These are phyloP conservation scores for Anaspis maculata DNA, from an alignment of 2,888 invertebrate genomes.

Conservation along the genomic window DNA sequence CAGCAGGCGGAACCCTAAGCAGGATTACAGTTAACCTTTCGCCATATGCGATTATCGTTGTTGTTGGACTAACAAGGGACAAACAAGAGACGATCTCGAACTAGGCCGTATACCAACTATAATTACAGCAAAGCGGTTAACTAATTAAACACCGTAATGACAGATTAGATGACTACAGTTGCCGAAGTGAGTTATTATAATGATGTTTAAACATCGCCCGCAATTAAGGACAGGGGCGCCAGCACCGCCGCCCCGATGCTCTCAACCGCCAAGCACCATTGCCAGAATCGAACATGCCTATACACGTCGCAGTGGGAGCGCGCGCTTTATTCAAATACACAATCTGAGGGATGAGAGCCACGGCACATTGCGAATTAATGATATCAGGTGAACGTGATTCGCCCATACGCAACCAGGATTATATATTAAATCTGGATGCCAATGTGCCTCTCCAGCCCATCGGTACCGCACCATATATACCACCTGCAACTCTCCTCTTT, in stretches of 20 bases:
- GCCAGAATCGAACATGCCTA: too few species aligned
- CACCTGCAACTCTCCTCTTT: too few species aligned
- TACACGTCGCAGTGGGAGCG: slow-evolving; percentile 4
- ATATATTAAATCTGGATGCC: slow-evolving; percentile 16
- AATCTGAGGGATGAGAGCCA: slow-evolving; percentile 17
- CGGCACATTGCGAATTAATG: slow-evolving; percentile 20
- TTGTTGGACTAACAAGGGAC: slow-evolving; percentile 11
- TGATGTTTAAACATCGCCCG: slow-evolving; percentile 13
- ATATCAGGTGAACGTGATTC: slow-evolving; percentile 21
- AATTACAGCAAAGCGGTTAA: slow-evolving; percentile 14
- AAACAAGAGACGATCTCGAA: slow-evolving; percentile 14
- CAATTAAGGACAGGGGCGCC: too few species aligned
- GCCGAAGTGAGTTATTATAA: slow-evolving; percentile 16
- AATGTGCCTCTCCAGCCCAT: not conserved
- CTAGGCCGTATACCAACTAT: slow-evolving; percentile 9
- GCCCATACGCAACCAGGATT: slow-evolving; percentile 16
- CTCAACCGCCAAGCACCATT: too few species aligned
- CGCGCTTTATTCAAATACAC: slow-evolving; percentile 12
- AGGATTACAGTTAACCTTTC: slow-evolving; percentile 13
- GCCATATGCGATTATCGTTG: slow-evolving; percentile 9
- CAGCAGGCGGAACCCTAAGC: too few species aligned
- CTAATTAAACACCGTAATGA: slow-evolving; percentile 17
- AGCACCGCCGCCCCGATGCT: too few species aligned
- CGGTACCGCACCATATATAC: not conserved
- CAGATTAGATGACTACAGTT: slow-evolving; percentile 14